Conservation (phyloP, 2,113 vertebrate species). For the Saccopteryx bilineata region DNA sequence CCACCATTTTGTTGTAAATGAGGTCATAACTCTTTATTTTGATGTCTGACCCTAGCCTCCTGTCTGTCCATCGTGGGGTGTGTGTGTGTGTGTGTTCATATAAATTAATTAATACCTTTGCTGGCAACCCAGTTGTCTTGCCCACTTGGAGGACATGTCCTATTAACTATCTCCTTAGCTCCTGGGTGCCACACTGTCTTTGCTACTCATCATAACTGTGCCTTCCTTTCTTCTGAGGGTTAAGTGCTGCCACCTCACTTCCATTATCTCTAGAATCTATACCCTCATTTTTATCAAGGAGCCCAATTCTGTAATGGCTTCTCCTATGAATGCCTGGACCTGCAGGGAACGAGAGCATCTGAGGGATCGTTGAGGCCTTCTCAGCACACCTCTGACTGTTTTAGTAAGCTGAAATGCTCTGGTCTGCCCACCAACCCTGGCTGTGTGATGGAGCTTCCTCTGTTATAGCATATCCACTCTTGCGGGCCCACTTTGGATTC, state of each 20-base stretch:
- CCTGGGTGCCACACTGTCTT: background rate
- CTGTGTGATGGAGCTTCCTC: background rate
- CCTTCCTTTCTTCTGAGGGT: background rate
- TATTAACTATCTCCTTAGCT: background rate
- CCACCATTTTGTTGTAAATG: too few relatives aligned
- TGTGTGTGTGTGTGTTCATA: background rate
- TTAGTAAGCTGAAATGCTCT: background rate
- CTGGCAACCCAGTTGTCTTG: background rate
- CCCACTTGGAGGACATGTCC: background rate
- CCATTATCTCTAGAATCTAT: background rate
- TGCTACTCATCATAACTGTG: background rate
- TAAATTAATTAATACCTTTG: background rate
- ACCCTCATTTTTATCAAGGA: background rate
- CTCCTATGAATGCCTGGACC: background rate
- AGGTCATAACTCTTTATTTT: background rate
- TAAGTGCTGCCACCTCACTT: conserved; percentile 9
- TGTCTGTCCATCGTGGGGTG: background rate
- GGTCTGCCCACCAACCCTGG: background rate
- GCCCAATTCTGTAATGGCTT: background rate
- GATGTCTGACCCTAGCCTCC: background rate
- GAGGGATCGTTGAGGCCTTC: background rate
- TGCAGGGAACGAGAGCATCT: background rate
- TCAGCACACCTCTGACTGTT: background rate
- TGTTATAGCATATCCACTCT: background rate
- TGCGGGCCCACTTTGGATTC: background rate